Evolutionary conservation across 2,113 vertebrate species (phyloP).

Genomic region (Struthio camelus): DNA sequence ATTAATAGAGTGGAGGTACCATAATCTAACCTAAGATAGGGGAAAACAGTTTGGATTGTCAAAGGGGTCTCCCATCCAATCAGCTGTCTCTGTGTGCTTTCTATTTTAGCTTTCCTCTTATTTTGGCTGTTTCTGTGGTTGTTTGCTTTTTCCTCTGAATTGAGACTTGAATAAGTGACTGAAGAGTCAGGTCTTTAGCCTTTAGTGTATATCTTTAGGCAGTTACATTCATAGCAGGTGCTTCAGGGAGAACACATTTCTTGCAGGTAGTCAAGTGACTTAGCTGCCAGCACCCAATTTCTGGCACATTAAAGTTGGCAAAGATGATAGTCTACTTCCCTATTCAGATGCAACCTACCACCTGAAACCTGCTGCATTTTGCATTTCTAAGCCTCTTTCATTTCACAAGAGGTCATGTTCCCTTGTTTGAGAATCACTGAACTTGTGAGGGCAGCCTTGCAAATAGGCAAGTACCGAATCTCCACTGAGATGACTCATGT

Average conservation of each 20-base stretch:
- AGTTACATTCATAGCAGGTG: not conserved
- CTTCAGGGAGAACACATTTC: not conserved
- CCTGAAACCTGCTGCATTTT: constrained; percentile 28
- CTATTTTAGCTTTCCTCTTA: not conserved
- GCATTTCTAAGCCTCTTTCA: constrained; percentile 15
- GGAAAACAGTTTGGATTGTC: not conserved
- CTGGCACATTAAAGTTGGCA: constrained; percentile 1
- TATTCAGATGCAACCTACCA: constrained; percentile 4
- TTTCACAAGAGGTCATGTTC: constrained; percentile 18
- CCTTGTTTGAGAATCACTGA: constrained; percentile 8
- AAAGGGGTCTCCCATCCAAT: not conserved
- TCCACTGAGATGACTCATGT: not conserved
- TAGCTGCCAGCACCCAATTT: constrained; percentile 18
- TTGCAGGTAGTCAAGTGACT: constrained; percentile 26
- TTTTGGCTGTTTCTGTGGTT: not conserved
- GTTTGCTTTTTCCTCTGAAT: not conserved
- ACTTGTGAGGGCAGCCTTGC: not conserved
- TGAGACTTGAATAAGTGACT: not conserved
- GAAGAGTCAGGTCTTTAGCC: not conserved
- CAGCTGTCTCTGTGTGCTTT: not conserved
- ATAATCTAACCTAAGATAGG: not conserved
- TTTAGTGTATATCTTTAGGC: not conserved
- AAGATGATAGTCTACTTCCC: not conserved
- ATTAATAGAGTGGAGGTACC: not conserved
- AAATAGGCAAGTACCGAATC: not conserved